A percentile compares a stretch with the other conserved stretches of the same genome.
Evolutionary conservation across 2,888 invertebrate genomes (phyloP).

Genomic region (Pheosia tremula): DNA sequence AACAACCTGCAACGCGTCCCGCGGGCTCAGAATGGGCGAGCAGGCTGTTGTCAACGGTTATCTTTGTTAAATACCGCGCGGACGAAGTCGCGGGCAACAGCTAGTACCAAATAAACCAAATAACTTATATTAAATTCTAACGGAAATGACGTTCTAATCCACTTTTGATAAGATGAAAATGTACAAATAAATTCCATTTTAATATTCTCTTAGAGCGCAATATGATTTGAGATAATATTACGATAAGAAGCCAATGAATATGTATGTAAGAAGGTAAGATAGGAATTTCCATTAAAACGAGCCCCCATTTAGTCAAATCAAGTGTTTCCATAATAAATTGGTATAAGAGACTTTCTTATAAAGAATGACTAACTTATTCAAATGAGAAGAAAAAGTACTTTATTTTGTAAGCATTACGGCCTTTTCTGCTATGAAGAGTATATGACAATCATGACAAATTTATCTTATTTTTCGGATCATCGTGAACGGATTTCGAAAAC

Average conservation of each 20-base stretch:
- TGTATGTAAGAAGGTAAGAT: conserved; percentile 23
- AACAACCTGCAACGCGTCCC: too few relatives aligned
- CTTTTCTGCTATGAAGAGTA: neutral
- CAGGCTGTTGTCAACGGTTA: too few relatives aligned
- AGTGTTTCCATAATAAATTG: conserved; percentile 39
- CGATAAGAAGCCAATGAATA: conserved; percentile 30
- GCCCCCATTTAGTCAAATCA: conserved; percentile 17
- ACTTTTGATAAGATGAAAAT: too few relatives aligned
- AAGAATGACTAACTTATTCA: neutral
- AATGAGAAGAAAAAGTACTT: neutral
- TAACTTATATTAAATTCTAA: too few relatives aligned
- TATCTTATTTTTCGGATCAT: too few relatives aligned
- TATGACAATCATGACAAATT: too few relatives aligned
- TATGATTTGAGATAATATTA: conserved; percentile 1
- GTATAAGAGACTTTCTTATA: neutral
- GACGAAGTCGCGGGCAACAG: too few relatives aligned
- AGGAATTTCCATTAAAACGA: conserved; percentile 28
- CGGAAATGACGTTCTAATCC: too few relatives aligned
- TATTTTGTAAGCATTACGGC: neutral
- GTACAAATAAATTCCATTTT: neutral
- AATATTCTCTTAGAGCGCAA: neutral
- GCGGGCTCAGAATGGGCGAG: too few relatives aligned
- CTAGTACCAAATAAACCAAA: too few relatives aligned
- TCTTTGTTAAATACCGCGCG: too few relatives aligned
- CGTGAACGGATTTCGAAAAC: too few relatives aligned